Percentiles rank a stretch among this genome's conserved stretches.
These are phyloP conservation scores for Xestia xanthographa DNA, from an alignment of 2,888 invertebrate species.

Conservation along the genomic window DNA sequence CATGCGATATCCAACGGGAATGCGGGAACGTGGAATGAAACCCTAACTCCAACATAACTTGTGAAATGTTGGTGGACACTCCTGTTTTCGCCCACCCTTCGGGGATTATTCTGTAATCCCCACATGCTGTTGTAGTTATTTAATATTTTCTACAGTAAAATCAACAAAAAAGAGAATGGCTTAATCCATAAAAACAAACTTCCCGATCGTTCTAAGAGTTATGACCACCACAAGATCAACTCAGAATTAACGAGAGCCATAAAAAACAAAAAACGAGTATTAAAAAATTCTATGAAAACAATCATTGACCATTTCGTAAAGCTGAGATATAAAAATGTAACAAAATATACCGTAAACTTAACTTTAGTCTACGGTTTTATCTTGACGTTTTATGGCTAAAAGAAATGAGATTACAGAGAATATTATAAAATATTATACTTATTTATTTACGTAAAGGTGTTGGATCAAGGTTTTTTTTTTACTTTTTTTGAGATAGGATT, in stretches of 20 bases:
- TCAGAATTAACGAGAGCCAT: slow-evolving; percentile 45
- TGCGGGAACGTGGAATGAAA: neutral
- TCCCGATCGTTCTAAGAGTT: slow-evolving; percentile 15
- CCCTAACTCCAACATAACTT: neutral
- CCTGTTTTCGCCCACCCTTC: neutral
- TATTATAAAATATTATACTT: slow-evolving; percentile 50
- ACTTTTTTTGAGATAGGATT: slow-evolving; percentile 25
- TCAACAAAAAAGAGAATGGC: neutral
- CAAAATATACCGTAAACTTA: slow-evolving; percentile 62
- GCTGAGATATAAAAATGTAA: slow-evolving; percentile 58
- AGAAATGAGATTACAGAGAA: slow-evolving; percentile 60
- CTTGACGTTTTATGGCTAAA: slow-evolving; percentile 55
- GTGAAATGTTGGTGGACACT: neutral
- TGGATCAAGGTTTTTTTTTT: slow-evolving; percentile 25
- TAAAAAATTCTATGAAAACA: slow-evolving; percentile 54
- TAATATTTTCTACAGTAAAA: neutral
- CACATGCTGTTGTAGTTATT: neutral
- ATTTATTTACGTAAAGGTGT: slow-evolving; percentile 53
- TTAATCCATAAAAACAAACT: slow-evolving; percentile 5
- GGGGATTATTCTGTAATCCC: neutral
- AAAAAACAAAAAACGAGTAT: slow-evolving; percentile 44
- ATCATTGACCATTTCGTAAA: slow-evolving; percentile 58
- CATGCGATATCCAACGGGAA: neutral
- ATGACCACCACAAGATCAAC: slow-evolving; percentile 48
- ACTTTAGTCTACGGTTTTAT: slow-evolving; percentile 51